A percentile compares a stretch with the other conserved stretches of the same genome.
phyloP scores from a whole-genome alignment of 2,797 vertebrate species.

The Coreius guichenoti region DNA sequence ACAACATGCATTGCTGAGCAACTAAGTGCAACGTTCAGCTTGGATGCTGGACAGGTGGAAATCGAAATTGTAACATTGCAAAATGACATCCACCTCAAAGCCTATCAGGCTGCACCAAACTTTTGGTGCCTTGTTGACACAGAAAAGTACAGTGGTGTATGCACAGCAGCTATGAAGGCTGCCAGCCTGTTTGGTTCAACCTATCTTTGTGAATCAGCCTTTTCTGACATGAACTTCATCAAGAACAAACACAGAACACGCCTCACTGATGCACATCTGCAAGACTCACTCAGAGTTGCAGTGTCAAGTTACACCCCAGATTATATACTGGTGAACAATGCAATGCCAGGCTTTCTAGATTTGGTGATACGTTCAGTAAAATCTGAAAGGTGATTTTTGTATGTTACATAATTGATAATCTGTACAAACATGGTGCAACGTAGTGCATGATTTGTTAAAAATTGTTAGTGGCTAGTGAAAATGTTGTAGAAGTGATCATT shows the following conservation, averaged over 20 bases:
- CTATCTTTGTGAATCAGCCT: constrained; percentile 46
- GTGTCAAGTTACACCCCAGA: no score
- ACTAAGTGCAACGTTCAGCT: constrained; percentile 32
- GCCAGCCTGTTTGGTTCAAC: neutral
- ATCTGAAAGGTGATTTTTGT: no score
- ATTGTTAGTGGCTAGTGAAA: no score
- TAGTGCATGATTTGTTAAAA: no score
- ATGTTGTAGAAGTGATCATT: no score
- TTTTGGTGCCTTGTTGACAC: constrained; percentile 51
- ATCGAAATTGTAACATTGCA: constrained; percentile 53
- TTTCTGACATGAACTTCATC: constrained; percentile 54
- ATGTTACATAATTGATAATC: no score
- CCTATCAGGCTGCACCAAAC: constrained; percentile 47
- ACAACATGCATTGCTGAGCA: constrained; percentile 29
- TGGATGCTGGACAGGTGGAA: constrained; percentile 53
- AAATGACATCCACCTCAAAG: constrained; percentile 57
- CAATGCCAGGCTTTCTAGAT: no score
- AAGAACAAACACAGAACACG: constrained; percentile 53
- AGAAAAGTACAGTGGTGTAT: constrained; percentile 45
- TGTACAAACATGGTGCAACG: no score
- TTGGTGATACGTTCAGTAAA: neutral
- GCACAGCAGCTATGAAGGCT: constrained; percentile 55
- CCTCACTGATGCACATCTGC: constrained; percentile 40
- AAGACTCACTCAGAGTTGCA: constrained; percentile 19
- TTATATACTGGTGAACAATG: no score